These are phyloP conservation scores for Chelmon rostratus DNA, from an alignment of 2,797 vertebrate genomes.

Conservation along the genomic window DNA sequence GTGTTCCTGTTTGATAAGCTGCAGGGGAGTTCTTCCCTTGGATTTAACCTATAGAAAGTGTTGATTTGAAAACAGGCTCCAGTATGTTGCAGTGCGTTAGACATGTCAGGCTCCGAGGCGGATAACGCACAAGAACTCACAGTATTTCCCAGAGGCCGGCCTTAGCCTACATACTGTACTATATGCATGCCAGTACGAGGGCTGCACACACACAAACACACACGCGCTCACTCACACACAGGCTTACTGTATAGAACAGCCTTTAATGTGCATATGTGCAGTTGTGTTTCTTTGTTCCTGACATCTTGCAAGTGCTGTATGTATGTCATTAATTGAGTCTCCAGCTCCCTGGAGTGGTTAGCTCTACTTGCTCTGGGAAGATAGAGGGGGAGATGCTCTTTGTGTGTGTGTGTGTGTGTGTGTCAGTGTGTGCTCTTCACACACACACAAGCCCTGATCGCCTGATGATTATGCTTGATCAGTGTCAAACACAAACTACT, in stretches of 20 bases:
- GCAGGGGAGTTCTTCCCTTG: neutral
- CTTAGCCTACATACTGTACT: constrained; percentile 59
- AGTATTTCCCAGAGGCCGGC: constrained; percentile 59
- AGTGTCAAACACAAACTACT: constrained; percentile 84
- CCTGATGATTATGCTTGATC: constrained; percentile 84
- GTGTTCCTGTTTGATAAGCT: constrained; percentile 14
- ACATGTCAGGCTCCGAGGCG: constrained; percentile 27
- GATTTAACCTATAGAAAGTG: neutral
- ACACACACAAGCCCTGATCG: constrained; percentile 65
- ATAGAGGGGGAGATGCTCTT: constrained; percentile 65
- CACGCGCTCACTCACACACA: constrained; percentile 23
- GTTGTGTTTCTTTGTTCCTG: constrained; percentile 77
- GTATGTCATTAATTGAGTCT: constrained; percentile 85
- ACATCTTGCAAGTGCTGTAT: constrained; percentile 79
- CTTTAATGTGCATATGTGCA: constrained; percentile 77
- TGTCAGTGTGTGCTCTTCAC: constrained; percentile 40
- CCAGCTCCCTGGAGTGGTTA: constrained; percentile 83
- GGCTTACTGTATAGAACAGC: constrained; percentile 38
- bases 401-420: constrained; percentile 55
- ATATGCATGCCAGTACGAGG: constrained; percentile 27
- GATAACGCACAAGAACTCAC: constrained; percentile 43
- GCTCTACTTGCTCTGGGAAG: constrained; percentile 74
- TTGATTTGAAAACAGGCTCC: constrained; percentile 29
- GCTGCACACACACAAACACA: constrained; percentile 16
- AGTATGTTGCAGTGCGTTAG: constrained; percentile 8